phyloP scores from a whole-genome alignment of 2,797 vertebrate genomes.

The Rhabdophis nuchalis region DNA sequence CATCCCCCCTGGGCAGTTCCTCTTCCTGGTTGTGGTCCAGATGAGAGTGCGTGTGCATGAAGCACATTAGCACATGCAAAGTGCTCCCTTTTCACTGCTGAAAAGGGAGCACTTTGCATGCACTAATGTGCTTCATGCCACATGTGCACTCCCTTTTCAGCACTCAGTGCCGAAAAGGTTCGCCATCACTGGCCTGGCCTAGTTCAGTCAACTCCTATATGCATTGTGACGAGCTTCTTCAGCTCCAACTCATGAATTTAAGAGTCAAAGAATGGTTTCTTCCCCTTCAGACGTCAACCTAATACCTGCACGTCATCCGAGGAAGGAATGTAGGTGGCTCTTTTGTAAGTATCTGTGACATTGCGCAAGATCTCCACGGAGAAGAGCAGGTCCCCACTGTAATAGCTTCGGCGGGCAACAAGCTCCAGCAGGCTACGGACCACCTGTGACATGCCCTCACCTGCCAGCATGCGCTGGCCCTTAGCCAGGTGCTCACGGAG shows the following conservation, averaged over 20 bases:
- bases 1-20: too few species aligned
- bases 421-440: slow-evolving; percentile 95
- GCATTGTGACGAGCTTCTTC: neutral
- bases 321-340: slow-evolving; percentile 95
- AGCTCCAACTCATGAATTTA: neutral
- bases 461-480: slow-evolving; percentile 97
- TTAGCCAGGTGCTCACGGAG: slow-evolving; percentile 98
- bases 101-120: too few species aligned
- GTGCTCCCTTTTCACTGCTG: too few species aligned
- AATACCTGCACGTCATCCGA: slow-evolving; percentile 94
- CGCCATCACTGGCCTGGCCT: too few species aligned
- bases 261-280: neutral
- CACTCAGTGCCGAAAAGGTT: too few species aligned
- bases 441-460: slow-evolving; percentile 98
- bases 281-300: neutral
- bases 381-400: slow-evolving; percentile 98
- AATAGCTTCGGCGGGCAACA: slow-evolving; percentile 91
- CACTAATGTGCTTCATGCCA: too few species aligned
- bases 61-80: too few species aligned
- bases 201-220: neutral
- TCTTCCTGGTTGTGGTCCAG: too few species aligned
- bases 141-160: too few species aligned
- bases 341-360: slow-evolving; percentile 99
- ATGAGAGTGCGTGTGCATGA: too few species aligned
- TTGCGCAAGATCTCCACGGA: slow-evolving; percentile 99